Percentiles rank a stretch among this genome's conserved stretches.
phyloP scores from a whole-genome alignment of 2,113 vertebrate genomes.

The Xyrauchen texanus region DNA sequence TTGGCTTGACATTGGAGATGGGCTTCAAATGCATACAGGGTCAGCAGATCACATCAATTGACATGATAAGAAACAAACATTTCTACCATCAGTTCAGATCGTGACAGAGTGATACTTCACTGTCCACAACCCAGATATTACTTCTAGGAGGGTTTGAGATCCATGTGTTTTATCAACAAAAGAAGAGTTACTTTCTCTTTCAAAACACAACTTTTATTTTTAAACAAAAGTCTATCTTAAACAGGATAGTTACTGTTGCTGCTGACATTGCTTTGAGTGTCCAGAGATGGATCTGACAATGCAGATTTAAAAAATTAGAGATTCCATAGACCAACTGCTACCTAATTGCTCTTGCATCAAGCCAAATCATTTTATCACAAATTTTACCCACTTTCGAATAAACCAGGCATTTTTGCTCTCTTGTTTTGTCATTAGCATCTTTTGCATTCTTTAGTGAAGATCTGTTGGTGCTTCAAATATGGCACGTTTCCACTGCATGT shows the following conservation, averaged over 20 bases:
- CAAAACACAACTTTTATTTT: constrained; percentile 41
- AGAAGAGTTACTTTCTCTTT: constrained; percentile 47
- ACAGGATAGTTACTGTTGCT: background rate
- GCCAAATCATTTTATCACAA: background rate
- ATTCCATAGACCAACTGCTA: too few species aligned
- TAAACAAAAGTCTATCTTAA: background rate
- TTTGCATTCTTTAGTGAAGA: background rate
- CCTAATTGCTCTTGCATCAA: too few species aligned
- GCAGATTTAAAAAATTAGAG: too few species aligned
- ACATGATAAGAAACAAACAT: constrained; percentile 52
- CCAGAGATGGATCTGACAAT: background rate
- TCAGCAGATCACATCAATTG: constrained; percentile 55
- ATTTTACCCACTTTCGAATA: background rate
- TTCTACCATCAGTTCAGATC: constrained; percentile 44
- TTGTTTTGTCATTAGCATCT: background rate
- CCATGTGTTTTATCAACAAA: constrained; percentile 54
- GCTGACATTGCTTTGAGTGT: background rate
- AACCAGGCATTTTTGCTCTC: too few species aligned
- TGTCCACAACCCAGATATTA: constrained; percentile 50
- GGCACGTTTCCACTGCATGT: too few species aligned
- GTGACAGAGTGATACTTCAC: constrained; percentile 50
- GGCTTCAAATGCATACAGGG: constrained; percentile 43
- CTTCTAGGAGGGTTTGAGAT: constrained; percentile 30
- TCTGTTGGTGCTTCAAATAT: background rate
- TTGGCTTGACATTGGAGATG: constrained; percentile 27